Evolutionary conservation across 2,797 vertebrate genomes (phyloP).

Genomic region (Sarcophilus harrisii): DNA sequence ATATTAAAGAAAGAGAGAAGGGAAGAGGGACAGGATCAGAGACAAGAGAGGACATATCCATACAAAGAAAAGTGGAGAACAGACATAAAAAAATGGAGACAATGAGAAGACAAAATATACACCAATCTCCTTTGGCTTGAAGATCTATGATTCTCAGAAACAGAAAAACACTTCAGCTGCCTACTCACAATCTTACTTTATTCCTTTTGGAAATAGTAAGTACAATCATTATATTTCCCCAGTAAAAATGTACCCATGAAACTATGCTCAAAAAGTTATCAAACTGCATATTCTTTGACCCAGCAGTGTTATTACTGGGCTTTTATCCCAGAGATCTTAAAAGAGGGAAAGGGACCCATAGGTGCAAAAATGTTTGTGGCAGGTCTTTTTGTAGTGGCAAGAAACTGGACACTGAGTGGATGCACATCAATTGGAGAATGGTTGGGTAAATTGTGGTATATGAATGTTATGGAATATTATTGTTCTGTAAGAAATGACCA

Average conservation of each 20-base stretch:
- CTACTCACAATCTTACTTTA: background rate
- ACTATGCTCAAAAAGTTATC: too few species aligned
- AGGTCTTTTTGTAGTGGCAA: too few species aligned
- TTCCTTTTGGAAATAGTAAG: background rate
- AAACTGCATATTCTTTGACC: too few species aligned
- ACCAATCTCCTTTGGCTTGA: background rate
- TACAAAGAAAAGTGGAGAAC: background rate
- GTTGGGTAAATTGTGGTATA: too few species aligned
- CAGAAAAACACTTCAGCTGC: background rate
- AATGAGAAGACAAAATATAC: background rate
- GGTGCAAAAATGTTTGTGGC: too few species aligned
- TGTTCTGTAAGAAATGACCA: too few species aligned
- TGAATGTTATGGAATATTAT: too few species aligned
- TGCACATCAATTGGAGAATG: too few species aligned
- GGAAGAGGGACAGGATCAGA: background rate
- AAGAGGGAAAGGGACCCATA: too few species aligned
- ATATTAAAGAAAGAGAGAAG: background rate
- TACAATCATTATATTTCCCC: background rate
- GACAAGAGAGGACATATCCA: background rate
- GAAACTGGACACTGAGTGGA: too few species aligned
- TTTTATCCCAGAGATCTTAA: too few species aligned
- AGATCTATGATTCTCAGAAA: background rate
- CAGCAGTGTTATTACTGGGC: too few species aligned
- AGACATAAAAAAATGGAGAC: background rate
- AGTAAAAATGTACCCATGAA: background rate